Percentiles rank a stretch among this genome's conserved stretches.
phyloP scores from a whole-genome alignment of 2,113 vertebrate species.

The Corvus cornix region DNA sequence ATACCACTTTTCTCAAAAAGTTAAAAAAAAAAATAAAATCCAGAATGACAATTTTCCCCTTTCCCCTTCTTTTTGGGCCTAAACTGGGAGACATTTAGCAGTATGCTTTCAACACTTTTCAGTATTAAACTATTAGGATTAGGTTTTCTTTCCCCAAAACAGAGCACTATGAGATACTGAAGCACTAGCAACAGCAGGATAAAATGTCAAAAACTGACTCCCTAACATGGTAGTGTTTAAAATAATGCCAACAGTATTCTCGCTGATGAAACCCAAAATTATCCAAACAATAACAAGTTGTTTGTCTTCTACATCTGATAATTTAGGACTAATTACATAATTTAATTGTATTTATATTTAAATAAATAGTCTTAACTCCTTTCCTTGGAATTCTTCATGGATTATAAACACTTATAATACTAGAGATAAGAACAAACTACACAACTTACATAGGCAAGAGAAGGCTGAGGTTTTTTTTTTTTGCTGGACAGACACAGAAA shows the following conservation, averaged over 20 bases:
- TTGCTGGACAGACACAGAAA: background rate
- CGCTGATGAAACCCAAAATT: slow-evolving; percentile 14
- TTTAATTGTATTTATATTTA: slow-evolving; percentile 71
- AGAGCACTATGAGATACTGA: slow-evolving; percentile 7
- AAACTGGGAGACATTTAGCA: background rate
- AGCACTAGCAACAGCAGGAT: slow-evolving; percentile 15
- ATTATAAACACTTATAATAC: slow-evolving; percentile 44
- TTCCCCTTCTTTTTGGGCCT: background rate
- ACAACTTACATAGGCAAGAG: slow-evolving; percentile 10
- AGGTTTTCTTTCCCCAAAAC: background rate
- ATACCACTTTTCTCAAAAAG: slow-evolving; percentile 60
- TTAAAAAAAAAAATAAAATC: background rate
- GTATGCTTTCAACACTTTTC: background rate
- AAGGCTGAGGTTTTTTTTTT: background rate
- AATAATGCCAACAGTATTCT: slow-evolving; percentile 1
- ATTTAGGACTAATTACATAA: slow-evolving; percentile 66
- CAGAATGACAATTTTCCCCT: background rate
- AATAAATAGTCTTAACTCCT: slow-evolving; percentile 71
- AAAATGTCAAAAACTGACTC: slow-evolving; percentile 6
- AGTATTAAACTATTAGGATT: background rate
- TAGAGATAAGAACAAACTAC: slow-evolving; percentile 42
- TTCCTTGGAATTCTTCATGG: slow-evolving; percentile 45
- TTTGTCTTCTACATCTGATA: slow-evolving; percentile 54
- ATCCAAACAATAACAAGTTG: slow-evolving; percentile 3
- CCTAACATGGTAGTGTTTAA: background rate